phyloP scores from a whole-genome alignment of 2,797 vertebrate species.

The Melanotaenia trifasciata region DNA sequence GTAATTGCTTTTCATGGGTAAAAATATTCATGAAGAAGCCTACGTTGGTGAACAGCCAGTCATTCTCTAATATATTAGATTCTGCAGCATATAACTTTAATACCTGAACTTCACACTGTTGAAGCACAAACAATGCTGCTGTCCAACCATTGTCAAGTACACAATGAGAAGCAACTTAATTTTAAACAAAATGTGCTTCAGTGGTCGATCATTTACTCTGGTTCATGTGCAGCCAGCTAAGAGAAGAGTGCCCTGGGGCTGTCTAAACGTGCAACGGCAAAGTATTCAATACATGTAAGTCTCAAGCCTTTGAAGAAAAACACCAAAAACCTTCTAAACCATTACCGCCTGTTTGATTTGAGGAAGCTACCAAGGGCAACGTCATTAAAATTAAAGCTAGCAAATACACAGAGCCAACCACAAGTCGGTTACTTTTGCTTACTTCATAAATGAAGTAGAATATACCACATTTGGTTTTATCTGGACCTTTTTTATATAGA shows the following conservation, averaged over 20 bases:
- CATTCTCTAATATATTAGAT: not conserved
- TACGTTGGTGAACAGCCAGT: not conserved
- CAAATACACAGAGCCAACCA: not conserved
- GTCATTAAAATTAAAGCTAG: not conserved
- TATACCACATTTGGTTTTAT: not conserved
- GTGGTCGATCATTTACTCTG: not conserved
- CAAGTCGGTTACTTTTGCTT: not conserved
- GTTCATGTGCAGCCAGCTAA: not conserved
- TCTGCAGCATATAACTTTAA: not conserved
- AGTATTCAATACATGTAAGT: too few species aligned
- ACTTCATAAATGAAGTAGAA: not conserved
- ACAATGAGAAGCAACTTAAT: not conserved
- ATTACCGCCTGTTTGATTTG: not conserved
- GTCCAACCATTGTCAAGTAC: not conserved
- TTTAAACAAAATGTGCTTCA: not conserved
- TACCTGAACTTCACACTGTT: not conserved
- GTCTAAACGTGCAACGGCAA: too few species aligned
- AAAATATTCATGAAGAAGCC: not conserved
- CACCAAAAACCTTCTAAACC: not conserved
- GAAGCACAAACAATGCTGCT: not conserved
- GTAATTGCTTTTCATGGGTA: conserved; percentile 1
- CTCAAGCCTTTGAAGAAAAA: not conserved
- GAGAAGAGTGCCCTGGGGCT: too few species aligned
- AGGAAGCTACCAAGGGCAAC: not conserved
- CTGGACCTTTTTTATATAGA: not conserved